phyloP scores from a whole-genome alignment of 2,113 vertebrate genomes.

The Typhlomys cinereus region DNA sequence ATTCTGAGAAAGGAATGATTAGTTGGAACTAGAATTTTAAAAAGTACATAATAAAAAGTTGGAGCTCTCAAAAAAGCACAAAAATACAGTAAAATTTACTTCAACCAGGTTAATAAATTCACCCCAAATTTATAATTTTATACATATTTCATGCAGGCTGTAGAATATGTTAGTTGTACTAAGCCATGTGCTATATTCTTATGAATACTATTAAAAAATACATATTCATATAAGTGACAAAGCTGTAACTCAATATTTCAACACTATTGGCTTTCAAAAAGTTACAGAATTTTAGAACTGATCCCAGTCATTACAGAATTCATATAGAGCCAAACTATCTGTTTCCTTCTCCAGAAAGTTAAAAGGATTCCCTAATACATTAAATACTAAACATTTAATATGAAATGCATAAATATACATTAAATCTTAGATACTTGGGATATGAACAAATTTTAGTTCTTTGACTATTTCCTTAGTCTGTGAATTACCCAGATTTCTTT shows the following conservation, averaged over 20 bases:
- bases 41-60: conserved; percentile 56
- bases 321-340: background rate
- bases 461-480: background rate
- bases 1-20: conserved; percentile 50
- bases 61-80: conserved; percentile 55
- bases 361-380: background rate
- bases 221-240: conserved; percentile 46
- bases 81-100: conserved; percentile 71
- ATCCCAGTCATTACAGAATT: conserved; percentile 34
- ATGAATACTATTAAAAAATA: conserved; percentile 70
- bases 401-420: too few relatives aligned
- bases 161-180: conserved; percentile 41
- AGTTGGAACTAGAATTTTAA: background rate
- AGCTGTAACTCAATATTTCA: conserved; percentile 59
- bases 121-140: conserved; percentile 62
- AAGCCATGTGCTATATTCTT: conserved; percentile 24
- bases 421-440: too few relatives aligned
- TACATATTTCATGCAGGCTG: conserved; percentile 58
- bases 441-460: background rate
- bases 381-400: too few relatives aligned
- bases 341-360: conserved; percentile 37
- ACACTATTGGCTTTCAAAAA: conserved; percentile 29
- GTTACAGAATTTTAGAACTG: conserved; percentile 14
- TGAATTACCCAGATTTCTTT: background rate
- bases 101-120: conserved; percentile 69